A percentile compares a stretch with the other conserved stretches of the same genome.
Evolutionary conservation across 1,140 invertebrate genomes (phyloP).

Genomic region (Babylonia areolata): DNA sequence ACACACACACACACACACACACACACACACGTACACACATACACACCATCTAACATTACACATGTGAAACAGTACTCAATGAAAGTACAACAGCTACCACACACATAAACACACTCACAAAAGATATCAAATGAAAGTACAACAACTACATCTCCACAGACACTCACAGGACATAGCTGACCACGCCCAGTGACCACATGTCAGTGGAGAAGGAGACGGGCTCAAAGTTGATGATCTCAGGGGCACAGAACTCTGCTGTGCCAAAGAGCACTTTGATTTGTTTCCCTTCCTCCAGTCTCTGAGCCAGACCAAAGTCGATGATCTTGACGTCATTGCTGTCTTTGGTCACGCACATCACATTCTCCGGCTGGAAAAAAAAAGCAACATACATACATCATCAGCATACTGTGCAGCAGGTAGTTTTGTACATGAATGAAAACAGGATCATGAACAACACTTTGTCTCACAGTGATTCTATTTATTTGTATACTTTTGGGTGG

Average conservation of each 20-base stretch:
- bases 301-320: constrained; percentile 98
- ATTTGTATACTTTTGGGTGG: no score
- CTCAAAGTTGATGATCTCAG: constrained; percentile 98
- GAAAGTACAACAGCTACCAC: not conserved
- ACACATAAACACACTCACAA: not conserved
- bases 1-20: not conserved
- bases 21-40: not conserved
- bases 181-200: constrained; percentile 99
- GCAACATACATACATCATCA: not conserved
- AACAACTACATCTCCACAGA: not conserved
- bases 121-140: not conserved
- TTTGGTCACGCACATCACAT: constrained; percentile 98
- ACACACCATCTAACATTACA: no score
- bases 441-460: no score
- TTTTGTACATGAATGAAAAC: no score
- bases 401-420: not conserved
- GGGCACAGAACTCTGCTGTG: constrained; percentile 98
- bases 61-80: no score
- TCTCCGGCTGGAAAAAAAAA: constrained; percentile 86
- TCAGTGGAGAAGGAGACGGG: constrained; percentile 99
- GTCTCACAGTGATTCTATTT: no score
- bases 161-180: constrained; percentile 96
- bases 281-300: constrained; percentile 97
- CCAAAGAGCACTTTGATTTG: constrained; percentile 97
- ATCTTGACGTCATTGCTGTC: constrained; percentile 96